Base-by-base conservation (phyloP, 2,113 vertebrate genomes). In the Carlito syrichta region DNA sequence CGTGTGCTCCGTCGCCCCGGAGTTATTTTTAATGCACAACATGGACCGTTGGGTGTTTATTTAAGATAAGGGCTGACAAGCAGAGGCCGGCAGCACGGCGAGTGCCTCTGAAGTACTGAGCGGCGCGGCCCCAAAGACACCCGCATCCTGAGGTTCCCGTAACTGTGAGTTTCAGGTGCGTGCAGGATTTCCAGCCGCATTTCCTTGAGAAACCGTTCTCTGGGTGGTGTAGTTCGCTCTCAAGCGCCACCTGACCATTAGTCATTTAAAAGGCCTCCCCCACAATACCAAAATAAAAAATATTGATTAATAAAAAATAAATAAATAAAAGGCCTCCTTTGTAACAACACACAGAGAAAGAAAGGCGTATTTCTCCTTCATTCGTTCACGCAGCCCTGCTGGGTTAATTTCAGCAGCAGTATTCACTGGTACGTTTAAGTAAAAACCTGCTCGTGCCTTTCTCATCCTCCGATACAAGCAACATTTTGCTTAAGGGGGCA, bases 61-160 rank as follows among this genome's bases (percentile, higher is more conserved):
- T 92, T 69, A 96, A 98, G 97, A 96, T 89, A 95, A 97, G 94
- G 9, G 76, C 68, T 71, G 76, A 40, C 38, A 7, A 50, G 82
- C 43, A 10, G 2, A 35, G 30, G 56, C 76, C 27, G 50, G 16
- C 66, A 45, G 71, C 32, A 74, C 0, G 35, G 30, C 60, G 0
- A 73, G 27, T 10, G 90, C 4, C 86, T 40, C 4, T 0, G 4
- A 86, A 96, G 56, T n/a, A 10, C 1, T 38, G 62, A 3, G 1
- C 19, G 1, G 2, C 27, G 17, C 7, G 1, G n/a, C 17, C 27
- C 38, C 43, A 35, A 69, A 35, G 11, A 12, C 12, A 22, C 54
- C 60, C 2, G 3, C 0, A 48, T 27, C 73, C n/a, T 16, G 22
- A 60, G 25, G 32, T 10, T 40, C 56, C 11, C 3, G 2, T 1